A percentile compares a stretch with the other conserved stretches of the same genome.
Evolutionary conservation across 2,113 vertebrate species (phyloP).

Genomic region (Taurulus bubalis): DNA sequence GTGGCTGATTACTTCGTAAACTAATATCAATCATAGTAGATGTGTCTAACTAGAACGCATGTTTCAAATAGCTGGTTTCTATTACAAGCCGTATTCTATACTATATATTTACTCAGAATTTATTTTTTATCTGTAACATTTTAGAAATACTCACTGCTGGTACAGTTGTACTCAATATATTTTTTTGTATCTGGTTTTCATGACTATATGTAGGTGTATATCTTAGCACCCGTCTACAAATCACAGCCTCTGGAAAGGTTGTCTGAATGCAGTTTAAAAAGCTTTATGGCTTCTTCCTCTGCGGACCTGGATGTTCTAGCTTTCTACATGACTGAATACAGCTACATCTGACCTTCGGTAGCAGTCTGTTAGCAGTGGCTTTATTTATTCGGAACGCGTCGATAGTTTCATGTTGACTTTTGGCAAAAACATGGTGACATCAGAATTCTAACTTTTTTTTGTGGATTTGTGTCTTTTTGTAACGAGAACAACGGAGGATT

Average conservation of each 20-base stretch:
- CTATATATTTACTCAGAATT: slow-evolving; percentile 89
- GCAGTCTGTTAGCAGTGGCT: slow-evolving; percentile 56
- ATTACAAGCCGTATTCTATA: slow-evolving; percentile 92
- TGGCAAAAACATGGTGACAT: slow-evolving; percentile 14
- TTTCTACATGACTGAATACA: slow-evolving; percentile 72
- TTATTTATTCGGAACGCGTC: slow-evolving; percentile 75
- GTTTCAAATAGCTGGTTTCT: slow-evolving; percentile 99
- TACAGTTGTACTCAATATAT: slow-evolving; percentile 94
- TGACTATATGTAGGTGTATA: slow-evolving; percentile 75
- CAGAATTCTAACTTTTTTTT: slow-evolving; percentile 17
- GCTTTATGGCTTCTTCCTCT: slow-evolving; percentile 60
- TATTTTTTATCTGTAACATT: slow-evolving; percentile 92
- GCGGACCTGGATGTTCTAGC: slow-evolving; percentile 78
- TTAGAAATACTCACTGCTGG: slow-evolving; percentile 98
- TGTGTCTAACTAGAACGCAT: slow-evolving; percentile 81
- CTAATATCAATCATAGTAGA: slow-evolving; percentile 66
- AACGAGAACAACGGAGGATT: slow-evolving; percentile 9
- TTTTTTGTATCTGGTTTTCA: slow-evolving; percentile 88
- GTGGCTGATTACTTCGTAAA: slow-evolving; percentile 62
- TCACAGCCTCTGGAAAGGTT: slow-evolving; percentile 89
- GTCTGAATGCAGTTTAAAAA: slow-evolving; percentile 68
- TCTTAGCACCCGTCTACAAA: slow-evolving; percentile 79
- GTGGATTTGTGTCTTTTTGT: neutral
- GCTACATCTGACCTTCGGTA: slow-evolving; percentile 65
- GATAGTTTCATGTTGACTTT: slow-evolving; percentile 40